Evolutionary conservation across 1,140 invertebrate genomes (phyloP).

Genomic region (Pogonognathellus flavescens): DNA sequence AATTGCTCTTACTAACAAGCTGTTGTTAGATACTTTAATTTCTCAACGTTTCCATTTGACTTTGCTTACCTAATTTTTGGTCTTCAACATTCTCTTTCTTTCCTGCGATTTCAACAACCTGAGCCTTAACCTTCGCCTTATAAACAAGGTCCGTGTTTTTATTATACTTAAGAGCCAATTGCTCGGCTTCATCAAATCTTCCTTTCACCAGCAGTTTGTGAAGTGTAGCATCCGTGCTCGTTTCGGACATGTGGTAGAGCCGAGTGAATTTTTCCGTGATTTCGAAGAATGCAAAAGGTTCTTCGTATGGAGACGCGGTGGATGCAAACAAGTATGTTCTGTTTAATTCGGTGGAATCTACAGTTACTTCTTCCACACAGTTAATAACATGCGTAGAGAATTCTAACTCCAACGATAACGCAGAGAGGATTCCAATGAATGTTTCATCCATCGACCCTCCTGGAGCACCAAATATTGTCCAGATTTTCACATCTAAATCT

Average conservation of each 20-base stretch:
- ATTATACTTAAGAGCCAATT: constrained; percentile 53
- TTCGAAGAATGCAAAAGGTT: constrained; percentile 59
- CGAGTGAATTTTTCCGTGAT: not conserved
- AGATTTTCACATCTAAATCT: constrained; percentile 53
- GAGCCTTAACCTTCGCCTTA: constrained; percentile 60
- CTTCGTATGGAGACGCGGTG: constrained; percentile 41
- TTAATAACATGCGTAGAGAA: constrained; percentile 47
- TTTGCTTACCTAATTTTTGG: not conserved
- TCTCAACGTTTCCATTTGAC: no score
- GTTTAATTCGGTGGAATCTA: not conserved
- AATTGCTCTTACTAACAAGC: no score
- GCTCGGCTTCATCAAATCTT: constrained; percentile 58
- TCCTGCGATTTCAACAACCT: not conserved
- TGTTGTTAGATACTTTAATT: no score
- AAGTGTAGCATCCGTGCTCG: constrained; percentile 59
- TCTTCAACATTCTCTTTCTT: not conserved
- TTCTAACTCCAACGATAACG: constrained; percentile 32
- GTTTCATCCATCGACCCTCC: not conserved
- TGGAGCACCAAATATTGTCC: constrained; percentile 50
- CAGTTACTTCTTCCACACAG: not conserved
- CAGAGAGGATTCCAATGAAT: constrained; percentile 58
- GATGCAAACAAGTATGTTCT: constrained; percentile 40
- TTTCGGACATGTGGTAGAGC: constrained; percentile 58
- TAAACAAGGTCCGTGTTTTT: constrained; percentile 64
- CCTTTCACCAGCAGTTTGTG: constrained; percentile 61